Conservation (phyloP, 2,888 invertebrate species). For the Brachylomia viminalis region DNA sequence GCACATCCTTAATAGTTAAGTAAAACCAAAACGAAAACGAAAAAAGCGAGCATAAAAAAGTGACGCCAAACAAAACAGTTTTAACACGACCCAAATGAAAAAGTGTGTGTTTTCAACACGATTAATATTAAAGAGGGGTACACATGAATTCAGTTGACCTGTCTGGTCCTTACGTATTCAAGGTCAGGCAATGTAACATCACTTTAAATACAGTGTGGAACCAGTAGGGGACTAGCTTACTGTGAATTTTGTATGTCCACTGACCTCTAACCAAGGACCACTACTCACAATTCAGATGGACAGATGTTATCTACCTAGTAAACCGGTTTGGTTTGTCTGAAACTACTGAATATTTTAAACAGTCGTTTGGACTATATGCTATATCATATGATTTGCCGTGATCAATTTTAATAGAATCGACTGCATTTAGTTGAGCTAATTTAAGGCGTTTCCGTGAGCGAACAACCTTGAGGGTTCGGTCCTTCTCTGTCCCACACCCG, state of each 20-base stretch:
- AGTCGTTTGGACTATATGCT: neutral
- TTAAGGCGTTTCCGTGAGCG: too few species aligned
- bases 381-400: neutral
- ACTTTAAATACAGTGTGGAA: conserved; percentile 62
- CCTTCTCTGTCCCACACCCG: too few species aligned
- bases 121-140: conserved; percentile 79
- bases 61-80: conserved; percentile 53
- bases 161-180: conserved; percentile 74
- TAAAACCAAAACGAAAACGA: conserved; percentile 21
- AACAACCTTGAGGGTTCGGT: too few species aligned
- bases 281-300: conserved; percentile 63
- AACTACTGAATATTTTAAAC: conserved; percentile 45
- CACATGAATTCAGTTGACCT: conserved; percentile 79
- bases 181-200: conserved; percentile 66
- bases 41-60: conserved; percentile 35
- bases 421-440: neutral
- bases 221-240: conserved; percentile 55
- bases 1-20: conserved; percentile 17
- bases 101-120: conserved; percentile 54
- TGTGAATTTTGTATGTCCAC: conserved; percentile 67
- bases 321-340: conserved; percentile 61
- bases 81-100: conserved; percentile 55
- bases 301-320: conserved; percentile 48
- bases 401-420: neutral
- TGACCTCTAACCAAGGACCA: conserved; percentile 71